Evolutionary conservation across 2,113 vertebrate genomes (phyloP).

Genomic region (Tretioscincus oriximinensis): DNA sequence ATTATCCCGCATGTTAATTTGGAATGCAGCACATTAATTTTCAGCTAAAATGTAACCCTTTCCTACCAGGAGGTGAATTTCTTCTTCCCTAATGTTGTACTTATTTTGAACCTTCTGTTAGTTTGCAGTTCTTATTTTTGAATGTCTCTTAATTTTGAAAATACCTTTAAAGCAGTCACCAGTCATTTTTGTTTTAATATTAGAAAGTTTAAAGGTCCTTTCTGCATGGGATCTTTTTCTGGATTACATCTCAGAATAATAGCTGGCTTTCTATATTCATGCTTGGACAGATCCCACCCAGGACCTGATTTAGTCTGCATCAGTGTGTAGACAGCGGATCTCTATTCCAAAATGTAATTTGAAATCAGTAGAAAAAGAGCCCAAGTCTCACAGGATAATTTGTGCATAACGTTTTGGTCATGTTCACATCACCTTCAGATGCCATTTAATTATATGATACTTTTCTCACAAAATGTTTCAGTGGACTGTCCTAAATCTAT

Average conservation of each 20-base stretch:
- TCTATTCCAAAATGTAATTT: too few species aligned
- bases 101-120: neutral
- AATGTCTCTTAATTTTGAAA: neutral
- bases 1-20: conserved; percentile 77
- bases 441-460: too few species aligned
- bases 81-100: conserved; percentile 2
- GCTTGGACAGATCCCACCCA: too few species aligned
- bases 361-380: too few species aligned
- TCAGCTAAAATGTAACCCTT: conserved; percentile 62
- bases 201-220: neutral
- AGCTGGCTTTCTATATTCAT: too few species aligned
- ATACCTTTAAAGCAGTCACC: neutral
- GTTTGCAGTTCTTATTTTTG: neutral
- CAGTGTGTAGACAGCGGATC: too few species aligned
- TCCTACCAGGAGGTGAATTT: conserved; percentile 43
- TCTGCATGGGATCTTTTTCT: too few species aligned
- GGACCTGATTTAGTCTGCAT: too few species aligned
- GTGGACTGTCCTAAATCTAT: neutral
- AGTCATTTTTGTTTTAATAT: neutral
- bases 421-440: neutral
- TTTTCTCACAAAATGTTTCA: neutral
- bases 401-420: neutral
- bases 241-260: too few species aligned
- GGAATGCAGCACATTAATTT: conserved; percentile 52
- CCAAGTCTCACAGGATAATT: neutral